Evolutionary conservation across 2,888 invertebrate genomes (phyloP).

Genomic region (Drosophila colorata): DNA sequence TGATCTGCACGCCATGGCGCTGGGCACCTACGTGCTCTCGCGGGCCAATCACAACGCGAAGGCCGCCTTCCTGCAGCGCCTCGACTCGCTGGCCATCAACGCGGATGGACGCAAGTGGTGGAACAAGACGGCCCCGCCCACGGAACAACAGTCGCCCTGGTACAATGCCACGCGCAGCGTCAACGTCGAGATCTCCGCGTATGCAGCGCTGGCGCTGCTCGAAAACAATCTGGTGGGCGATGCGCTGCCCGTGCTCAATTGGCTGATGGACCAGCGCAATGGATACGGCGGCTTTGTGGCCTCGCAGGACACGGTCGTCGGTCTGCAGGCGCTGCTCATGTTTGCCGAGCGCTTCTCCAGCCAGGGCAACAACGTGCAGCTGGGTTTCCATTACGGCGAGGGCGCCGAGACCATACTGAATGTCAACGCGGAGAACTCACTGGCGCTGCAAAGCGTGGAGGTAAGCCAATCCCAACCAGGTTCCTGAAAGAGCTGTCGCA

Average conservation of each 20-base stretch:
- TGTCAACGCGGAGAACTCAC: constrained; percentile 91
- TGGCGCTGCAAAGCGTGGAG: constrained; percentile 92
- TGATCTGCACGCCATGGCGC: constrained; percentile 91
- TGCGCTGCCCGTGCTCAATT: constrained; percentile 88
- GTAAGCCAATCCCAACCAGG: constrained; percentile 85
- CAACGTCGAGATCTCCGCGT: constrained; percentile 93
- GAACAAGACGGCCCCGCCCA: constrained; percentile 88
- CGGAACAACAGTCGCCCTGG: constrained; percentile 89
- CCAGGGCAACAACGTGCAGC: constrained; percentile 86
- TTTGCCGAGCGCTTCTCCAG: constrained; percentile 86
- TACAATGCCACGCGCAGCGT: constrained; percentile 89
- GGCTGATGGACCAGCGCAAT: constrained; percentile 90
- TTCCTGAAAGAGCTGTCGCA: neutral
- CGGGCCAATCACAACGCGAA: constrained; percentile 90
- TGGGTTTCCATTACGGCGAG: constrained; percentile 87
- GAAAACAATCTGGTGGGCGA: constrained; percentile 85
- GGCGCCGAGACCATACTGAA: constrained; percentile 86
- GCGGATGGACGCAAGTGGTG: constrained; percentile 92
- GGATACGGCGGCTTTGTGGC: constrained; percentile 90
- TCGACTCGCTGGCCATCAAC: constrained; percentile 87
- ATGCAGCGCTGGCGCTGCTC: constrained; percentile 91
- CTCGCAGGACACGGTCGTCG: constrained; percentile 92
- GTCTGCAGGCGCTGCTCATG: constrained; percentile 88
- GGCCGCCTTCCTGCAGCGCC: constrained; percentile 88
- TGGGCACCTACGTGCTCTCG: constrained; percentile 92